Evolutionary conservation across 2,888 invertebrate species (phyloP).

Genomic region (Erebia aethiops): DNA sequence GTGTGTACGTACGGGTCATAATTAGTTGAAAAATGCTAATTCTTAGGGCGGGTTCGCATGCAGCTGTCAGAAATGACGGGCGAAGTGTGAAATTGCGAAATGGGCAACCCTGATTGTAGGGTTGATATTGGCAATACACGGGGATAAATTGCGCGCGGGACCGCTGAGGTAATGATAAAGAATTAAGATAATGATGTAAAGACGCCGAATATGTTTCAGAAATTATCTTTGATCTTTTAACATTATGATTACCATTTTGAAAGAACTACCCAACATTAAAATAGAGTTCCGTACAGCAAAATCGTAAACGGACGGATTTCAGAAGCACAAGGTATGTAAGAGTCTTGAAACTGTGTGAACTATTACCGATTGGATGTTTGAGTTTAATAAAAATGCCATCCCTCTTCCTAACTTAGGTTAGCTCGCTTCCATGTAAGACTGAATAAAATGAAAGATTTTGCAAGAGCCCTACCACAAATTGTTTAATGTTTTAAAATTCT

Average conservation of each 20-base stretch:
- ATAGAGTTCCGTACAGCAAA: not conserved
- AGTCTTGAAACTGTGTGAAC: not conserved
- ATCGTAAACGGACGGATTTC: not conserved
- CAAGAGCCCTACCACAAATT: too few species aligned
- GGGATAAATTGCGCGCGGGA: conserved; percentile 11
- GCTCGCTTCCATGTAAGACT: too few species aligned
- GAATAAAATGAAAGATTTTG: too few species aligned
- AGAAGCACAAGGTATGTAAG: too few species aligned
- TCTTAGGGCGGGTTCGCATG: conserved; percentile 48
- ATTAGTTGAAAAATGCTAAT: conserved; percentile 51
- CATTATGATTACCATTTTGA: not conserved
- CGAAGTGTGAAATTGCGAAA: conserved; percentile 57
- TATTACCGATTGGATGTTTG: too few species aligned
- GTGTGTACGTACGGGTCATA: conserved; percentile 24
- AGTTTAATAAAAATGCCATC: too few species aligned
- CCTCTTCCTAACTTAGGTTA: too few species aligned
- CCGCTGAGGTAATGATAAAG: conserved; percentile 23
- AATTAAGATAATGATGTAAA: conserved; percentile 23
- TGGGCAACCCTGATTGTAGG: conserved; percentile 49
- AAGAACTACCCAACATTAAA: not conserved
- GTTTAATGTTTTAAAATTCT: too few species aligned
- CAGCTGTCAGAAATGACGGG: conserved; percentile 56
- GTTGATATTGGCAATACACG: conserved; percentile 44
- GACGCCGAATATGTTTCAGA: conserved; percentile 12
- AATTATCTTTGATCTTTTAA: conserved; percentile 12